Base-by-base conservation (phyloP, 2,888 invertebrate genomes). In the Thymelicus sylvestris region DNA sequence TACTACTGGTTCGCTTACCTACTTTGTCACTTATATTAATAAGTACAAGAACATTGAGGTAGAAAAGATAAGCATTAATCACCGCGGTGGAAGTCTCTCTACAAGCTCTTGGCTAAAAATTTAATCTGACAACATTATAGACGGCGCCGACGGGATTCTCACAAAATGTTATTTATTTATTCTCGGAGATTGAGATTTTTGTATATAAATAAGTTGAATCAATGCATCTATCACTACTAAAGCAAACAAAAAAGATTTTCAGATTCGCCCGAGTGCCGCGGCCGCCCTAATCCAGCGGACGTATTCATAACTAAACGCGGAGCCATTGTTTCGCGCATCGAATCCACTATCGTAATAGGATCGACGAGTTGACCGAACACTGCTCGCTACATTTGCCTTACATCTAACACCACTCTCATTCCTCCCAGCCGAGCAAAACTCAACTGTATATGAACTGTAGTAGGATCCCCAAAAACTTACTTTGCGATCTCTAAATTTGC, bases 321-420 rank as follows among this genome's bases (percentile, higher is more conserved):
- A 50, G 24, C 50, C 44, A 52, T 70, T 65, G 70, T 70, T 71
- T 71, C 55, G 60, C 13, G 48, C 61, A 41, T 67, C 62, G 71
- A 55, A 44, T 61, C 13, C 57, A 13, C 66, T 71, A 71, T 71
- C 67, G 66, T 73, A 73, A 73, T 68, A 70, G 66, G 69, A 73
- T 73, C 68, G 66, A 15, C 48, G 66, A 57, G 66, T 70, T 73
- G 72, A 73, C 72, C 72, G 69, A 69, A 62, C 61, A 70, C 57
- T 38, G 62, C 57, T 66, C 63, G 72, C 59, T 70, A 70, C 72
- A 73, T 73, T 72, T 73, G 52, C 59, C 71, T 61, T 38, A 38
- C 59, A 69, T 50, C 63, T 64, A 44, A 52, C 31, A 66, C 24
- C 13, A 60, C 13, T 2, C 10, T 15, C n/a, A 31, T 50, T 6